A percentile compares a stretch with the other conserved stretches of the same genome.
phyloP scores from a whole-genome alignment of 2,113 vertebrate genomes.

The Hassar affinis region DNA sequence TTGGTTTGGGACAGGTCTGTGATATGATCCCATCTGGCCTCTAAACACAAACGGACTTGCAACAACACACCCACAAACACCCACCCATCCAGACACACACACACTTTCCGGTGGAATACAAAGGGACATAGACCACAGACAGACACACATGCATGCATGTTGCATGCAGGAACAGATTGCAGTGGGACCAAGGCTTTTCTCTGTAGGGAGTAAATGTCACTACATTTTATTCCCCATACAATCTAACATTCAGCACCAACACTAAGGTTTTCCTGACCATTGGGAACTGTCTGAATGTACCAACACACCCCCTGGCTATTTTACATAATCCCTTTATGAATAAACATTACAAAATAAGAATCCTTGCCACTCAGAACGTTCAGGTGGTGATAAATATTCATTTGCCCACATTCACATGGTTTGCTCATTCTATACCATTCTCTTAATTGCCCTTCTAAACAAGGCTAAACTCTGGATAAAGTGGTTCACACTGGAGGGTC shows the following conservation, averaged over 20 bases:
- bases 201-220: constrained; percentile 41
- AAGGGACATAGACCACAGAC: not conserved
- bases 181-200: constrained; percentile 30
- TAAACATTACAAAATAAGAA: constrained; percentile 58
- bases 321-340: constrained; percentile 67
- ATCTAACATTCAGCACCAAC: constrained; percentile 41
- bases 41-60: constrained; percentile 20
- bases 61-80: constrained; percentile 18
- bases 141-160: constrained; percentile 29
- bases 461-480: constrained; percentile 27
- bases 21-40: constrained; percentile 53
- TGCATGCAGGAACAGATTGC: constrained; percentile 27
- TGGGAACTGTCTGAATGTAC: constrained; percentile 52
- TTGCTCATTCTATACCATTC: constrained; percentile 35
- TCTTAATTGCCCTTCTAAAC: constrained; percentile 45
- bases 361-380: constrained; percentile 54
- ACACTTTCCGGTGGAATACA: not conserved
- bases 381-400: constrained; percentile 61
- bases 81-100: not conserved
- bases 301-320: constrained; percentile 56
- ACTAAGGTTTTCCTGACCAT: constrained; percentile 54
- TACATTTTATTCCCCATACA: constrained; percentile 47
- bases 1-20: constrained; percentile 48
- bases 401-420: constrained; percentile 46
- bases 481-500: not conserved